A percentile compares a stretch with the other conserved stretches of the same genome.
These are phyloP conservation scores for Cynopterus sphinx DNA, from an alignment of 2,797 vertebrate genomes.

Conservation along the genomic window DNA sequence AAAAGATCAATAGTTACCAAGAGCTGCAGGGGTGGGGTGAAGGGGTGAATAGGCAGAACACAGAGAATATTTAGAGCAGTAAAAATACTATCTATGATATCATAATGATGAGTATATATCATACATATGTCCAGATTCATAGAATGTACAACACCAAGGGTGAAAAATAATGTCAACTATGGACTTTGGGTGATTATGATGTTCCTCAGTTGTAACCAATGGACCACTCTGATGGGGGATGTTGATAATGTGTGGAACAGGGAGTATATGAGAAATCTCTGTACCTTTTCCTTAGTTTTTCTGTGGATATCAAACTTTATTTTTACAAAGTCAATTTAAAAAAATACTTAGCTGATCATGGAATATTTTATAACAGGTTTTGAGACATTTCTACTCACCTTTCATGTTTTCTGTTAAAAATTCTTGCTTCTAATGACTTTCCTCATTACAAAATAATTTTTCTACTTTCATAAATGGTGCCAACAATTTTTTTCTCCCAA, in stretches of 20 bases:
- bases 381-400: not conserved
- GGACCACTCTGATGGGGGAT: no score
- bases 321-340: not conserved
- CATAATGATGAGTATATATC: not conserved
- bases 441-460: not conserved
- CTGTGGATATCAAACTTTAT: not conserved
- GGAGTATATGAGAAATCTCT: not conserved
- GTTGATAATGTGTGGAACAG: not conserved
- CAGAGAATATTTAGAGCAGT: not conserved
- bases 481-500: not conserved
- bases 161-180: not conserved
- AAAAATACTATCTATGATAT: not conserved
- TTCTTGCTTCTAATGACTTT: not conserved
- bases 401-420: not conserved
- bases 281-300: not conserved
- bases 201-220: not conserved
- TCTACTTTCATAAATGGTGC: not conserved
- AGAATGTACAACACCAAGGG: not conserved
- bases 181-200: not conserved
- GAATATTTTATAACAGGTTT: not conserved
- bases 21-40: not conserved
- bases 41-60: not conserved
- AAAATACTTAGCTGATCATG: not conserved
- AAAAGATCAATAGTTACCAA: not conserved
- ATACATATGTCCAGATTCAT: not conserved